phyloP scores from a whole-genome alignment of 1,140 invertebrate genomes.

The Diabrotica virgifera region DNA sequence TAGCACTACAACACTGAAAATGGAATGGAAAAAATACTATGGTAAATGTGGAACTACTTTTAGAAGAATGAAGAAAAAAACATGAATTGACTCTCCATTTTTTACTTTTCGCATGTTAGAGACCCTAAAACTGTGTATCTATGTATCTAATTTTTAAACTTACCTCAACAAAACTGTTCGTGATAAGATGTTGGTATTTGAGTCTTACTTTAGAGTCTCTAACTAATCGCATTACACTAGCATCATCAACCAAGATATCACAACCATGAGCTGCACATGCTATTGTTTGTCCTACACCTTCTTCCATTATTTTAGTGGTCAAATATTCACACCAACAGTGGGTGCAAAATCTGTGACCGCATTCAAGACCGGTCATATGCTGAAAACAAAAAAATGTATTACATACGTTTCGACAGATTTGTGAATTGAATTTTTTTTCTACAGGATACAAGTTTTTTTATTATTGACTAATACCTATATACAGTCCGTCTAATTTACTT shows the following conservation, averaged over 20 bases:
- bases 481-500: too few species aligned
- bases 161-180: conserved; percentile 89
- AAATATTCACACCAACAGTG: conserved; percentile 96
- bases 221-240: conserved; percentile 90
- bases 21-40: too few species aligned
- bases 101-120: too few species aligned
- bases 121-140: too few species aligned
- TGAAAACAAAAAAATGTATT: conserved; percentile 51
- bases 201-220: conserved; percentile 89
- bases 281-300: conserved; percentile 94
- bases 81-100: too few species aligned
- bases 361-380: conserved; percentile 95
- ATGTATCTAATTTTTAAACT: background rate
- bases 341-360: conserved; percentile 93
- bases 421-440: too few species aligned
- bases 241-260: conserved; percentile 95
- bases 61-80: too few species aligned
- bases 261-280: conserved; percentile 90
- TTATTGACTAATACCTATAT: too few species aligned
- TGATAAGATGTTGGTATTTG: conserved; percentile 97
- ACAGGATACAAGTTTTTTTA: too few species aligned
- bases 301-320: conserved; percentile 97
- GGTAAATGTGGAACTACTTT: too few species aligned
- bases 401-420: too few species aligned
- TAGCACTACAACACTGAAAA: too few species aligned